These are phyloP conservation scores for Drosophila fungiperda DNA, from an alignment of 2,888 invertebrate species.

Conservation along the genomic window DNA sequence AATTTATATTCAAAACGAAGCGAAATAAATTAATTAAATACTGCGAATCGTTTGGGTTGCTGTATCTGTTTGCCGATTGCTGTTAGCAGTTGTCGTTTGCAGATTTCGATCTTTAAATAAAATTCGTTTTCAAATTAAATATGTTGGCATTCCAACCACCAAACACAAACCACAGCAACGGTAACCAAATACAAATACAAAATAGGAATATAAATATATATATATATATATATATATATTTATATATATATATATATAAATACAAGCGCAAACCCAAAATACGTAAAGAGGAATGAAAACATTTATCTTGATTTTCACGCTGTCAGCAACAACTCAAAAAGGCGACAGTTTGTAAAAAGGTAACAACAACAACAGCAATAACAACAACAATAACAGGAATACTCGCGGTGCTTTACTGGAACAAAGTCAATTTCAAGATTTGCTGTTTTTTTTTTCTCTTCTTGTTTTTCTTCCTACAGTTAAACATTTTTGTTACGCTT, in stretches of 20 bases:
- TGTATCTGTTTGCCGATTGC: not conserved
- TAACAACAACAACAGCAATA: constrained; percentile 33
- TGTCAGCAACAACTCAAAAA: constrained; percentile 78
- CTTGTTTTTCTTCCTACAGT: constrained; percentile 54
- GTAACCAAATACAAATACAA: constrained; percentile 2
- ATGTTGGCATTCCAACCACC: constrained; percentile 32
- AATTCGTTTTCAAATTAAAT: constrained; percentile 41
- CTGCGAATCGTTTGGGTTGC: not conserved
- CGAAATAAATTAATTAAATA: constrained; percentile 9
- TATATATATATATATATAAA: not conserved
- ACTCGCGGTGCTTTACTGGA: constrained; percentile 39
- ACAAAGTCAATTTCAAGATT: constrained; percentile 69
- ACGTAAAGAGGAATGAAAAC: constrained; percentile 51
- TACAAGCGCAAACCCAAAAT: constrained; percentile 9
- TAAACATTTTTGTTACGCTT: constrained; percentile 70
- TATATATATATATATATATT: not conserved
- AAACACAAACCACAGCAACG: not conserved
- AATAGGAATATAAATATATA: not conserved
- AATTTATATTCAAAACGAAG: too few species aligned
- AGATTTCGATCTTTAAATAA: constrained; percentile 48
- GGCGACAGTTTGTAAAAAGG: constrained; percentile 80
- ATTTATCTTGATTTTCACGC: constrained; percentile 81
- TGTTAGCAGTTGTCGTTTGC: constrained; percentile 17
- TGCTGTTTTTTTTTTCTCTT: constrained; percentile 19
- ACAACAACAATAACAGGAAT: constrained; percentile 32